Base-by-base conservation (phyloP, 2,797 vertebrate genomes). In the Tauraco hartlaubi region DNA sequence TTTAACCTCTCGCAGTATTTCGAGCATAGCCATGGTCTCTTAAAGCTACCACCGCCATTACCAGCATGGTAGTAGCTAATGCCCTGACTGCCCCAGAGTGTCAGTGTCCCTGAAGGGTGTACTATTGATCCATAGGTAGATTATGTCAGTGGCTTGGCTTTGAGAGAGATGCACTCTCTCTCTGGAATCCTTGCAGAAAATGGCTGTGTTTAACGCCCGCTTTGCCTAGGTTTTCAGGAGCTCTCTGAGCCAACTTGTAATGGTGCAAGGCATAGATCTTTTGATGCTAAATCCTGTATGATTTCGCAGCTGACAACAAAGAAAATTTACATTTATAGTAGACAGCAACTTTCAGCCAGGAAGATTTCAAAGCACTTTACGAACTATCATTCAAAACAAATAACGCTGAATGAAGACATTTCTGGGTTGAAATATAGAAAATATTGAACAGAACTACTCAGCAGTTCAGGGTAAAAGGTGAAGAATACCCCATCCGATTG, bases 251-350 rank as follows among this genome's bases (percentile, higher is more conserved):
- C 94, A 77, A 54, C 82, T 25, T 68, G 13, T 26, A 43, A 41
- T 14, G 78, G 88, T 46, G 85, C 56, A 74, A 87, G 63, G 83
- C 72, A 92, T 3, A 61, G 67, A 92, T 93, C 80, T 94, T 95
- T 79, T 76, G 63, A 84, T 95, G 92, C 85, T 92, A 96, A 85
- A 79, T 29, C 44, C 63, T 48, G 23, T 56, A 31, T 26, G 63
- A 90, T 89, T 96, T 85, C 92, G 93, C 92, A 93, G 88, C 81
- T 80, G 88, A 93, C 92, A 93, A 96, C 83, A 93, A 96, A 89
- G 88, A 74, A 86, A 86, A 94, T 82, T 77, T 88, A 92, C 88
- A 87, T 89, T 92, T 90, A 35, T 61, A 82, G 67, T 14, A 93
- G 92, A 97, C 75, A 92, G 92, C 88, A 83, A 68, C 80, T 85